Evolutionary conservation across 1,140 invertebrate species (phyloP).

Genomic region (Teleopsis dalmanni): DNA sequence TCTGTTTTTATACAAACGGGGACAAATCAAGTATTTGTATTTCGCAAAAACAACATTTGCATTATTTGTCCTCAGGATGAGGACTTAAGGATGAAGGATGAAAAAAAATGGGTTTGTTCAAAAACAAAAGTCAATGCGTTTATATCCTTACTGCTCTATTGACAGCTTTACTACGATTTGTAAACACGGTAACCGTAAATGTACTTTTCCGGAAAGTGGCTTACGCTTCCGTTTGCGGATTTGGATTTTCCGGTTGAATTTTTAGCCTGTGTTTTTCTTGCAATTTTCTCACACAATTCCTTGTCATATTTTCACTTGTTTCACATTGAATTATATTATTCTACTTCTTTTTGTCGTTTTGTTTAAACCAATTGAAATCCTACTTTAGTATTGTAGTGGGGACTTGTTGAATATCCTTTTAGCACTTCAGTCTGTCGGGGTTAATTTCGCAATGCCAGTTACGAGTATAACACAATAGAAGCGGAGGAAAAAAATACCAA

Average conservation of each 20-base stretch:
- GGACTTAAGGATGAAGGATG: too few species aligned
- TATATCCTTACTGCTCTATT: too few species aligned
- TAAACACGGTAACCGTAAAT: too few species aligned
- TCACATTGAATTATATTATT: not conserved
- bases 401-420: conserved; percentile 10
- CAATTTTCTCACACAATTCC: conserved; percentile 12
- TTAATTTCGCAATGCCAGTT: too few species aligned
- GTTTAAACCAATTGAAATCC: conserved; percentile 7
- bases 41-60: too few species aligned
- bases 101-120: too few species aligned
- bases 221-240: not conserved
- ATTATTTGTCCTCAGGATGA: too few species aligned
- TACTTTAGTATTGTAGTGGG: conserved; percentile 3
- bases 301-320: not conserved
- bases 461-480: too few species aligned
- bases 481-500: not conserved
- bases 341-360: not conserved
- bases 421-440: conserved; percentile 2
- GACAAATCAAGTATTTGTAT: too few species aligned
- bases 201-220: not conserved
- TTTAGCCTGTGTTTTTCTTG: conserved; percentile 13
- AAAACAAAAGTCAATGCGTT: too few species aligned
- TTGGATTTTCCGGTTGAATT: conserved; percentile 11
- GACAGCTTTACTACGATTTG: too few species aligned
- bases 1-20: too few species aligned